Evolutionary conservation across 92 coral and sea anemone species (phyloP).

Genomic region (Phenganax stokvisi): DNA sequence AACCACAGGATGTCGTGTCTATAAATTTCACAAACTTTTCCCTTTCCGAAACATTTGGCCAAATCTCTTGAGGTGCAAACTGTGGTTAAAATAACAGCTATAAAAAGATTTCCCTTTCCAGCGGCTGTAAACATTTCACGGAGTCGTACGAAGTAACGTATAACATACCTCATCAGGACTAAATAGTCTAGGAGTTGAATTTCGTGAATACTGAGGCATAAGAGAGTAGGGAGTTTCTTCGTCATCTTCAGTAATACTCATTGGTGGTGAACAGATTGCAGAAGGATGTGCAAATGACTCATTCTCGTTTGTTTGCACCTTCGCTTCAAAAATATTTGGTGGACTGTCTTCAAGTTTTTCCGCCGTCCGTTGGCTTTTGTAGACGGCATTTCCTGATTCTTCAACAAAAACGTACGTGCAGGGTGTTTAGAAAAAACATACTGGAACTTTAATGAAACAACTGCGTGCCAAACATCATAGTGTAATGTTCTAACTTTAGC

Average conservation of each 20-base stretch:
- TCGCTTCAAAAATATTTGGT: not conserved
- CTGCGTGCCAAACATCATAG: too few species aligned
- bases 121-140: too few species aligned
- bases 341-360: not conserved
- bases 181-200: constrained; percentile 6
- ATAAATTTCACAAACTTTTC: too few species aligned
- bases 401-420: not conserved
- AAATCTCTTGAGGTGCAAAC: too few species aligned
- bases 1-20: too few species aligned
- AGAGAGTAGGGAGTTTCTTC: constrained; percentile 17
- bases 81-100: too few species aligned
- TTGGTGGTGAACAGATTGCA: constrained; percentile 3
- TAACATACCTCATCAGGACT: constrained; percentile 15
- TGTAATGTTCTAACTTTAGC: too few species aligned
- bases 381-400: constrained; percentile 1
- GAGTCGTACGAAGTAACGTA: not conserved
- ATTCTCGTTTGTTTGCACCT: not conserved
- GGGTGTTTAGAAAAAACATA: too few species aligned
- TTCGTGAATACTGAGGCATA: constrained; percentile 19
- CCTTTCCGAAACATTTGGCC: too few species aligned
- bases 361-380: not conserved
- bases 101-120: too few species aligned
- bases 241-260: constrained; percentile 5
- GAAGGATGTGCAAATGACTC: not conserved
- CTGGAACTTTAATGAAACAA: too few species aligned